These are phyloP conservation scores for Lobophora halterata DNA, from an alignment of 2,888 invertebrate genomes.

Conservation along the genomic window DNA sequence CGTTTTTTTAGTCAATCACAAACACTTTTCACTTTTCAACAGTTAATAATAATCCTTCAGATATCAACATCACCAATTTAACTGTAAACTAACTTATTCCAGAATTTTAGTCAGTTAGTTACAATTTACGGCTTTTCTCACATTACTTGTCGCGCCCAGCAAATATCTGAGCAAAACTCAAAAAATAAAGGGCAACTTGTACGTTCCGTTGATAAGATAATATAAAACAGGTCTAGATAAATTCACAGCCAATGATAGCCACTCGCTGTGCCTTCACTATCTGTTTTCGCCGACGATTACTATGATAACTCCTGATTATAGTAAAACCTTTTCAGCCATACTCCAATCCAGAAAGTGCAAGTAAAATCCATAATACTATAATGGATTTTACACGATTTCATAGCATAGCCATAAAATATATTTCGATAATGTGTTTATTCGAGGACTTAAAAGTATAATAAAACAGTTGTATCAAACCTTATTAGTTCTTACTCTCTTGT, in stretches of 20 bases:
- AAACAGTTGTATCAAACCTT: too few species aligned
- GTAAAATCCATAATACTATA: constrained; percentile 2
- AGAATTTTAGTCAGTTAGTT: background rate
- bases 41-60: constrained; percentile 6
- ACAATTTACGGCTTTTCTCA: background rate
- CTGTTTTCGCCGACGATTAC: constrained; percentile 68
- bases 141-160: constrained; percentile 47
- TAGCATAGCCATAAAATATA: too few species aligned
- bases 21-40: constrained; percentile 17
- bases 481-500: too few species aligned
- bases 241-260: constrained; percentile 66
- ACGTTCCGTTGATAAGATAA: constrained; percentile 66
- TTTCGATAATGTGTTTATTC: too few species aligned
- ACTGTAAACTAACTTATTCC: constrained; percentile 6
- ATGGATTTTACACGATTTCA: too few species aligned
- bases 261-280: constrained; percentile 43
- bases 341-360: constrained; percentile 5
- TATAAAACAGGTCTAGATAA: constrained; percentile 78
- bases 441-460: too few species aligned
- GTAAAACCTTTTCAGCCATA: constrained; percentile 35
- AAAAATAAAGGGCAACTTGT: constrained; percentile 68
- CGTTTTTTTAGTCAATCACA: constrained; percentile 4
- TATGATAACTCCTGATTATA: constrained; percentile 59
- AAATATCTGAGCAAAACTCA: constrained; percentile 46
- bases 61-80: constrained; percentile 8